Percentiles rank a stretch among this genome's conserved stretches.
Conservation (phyloP, 37 sponge, comb jelly and placozoan species). For the Tethya wilhelma region DNA sequence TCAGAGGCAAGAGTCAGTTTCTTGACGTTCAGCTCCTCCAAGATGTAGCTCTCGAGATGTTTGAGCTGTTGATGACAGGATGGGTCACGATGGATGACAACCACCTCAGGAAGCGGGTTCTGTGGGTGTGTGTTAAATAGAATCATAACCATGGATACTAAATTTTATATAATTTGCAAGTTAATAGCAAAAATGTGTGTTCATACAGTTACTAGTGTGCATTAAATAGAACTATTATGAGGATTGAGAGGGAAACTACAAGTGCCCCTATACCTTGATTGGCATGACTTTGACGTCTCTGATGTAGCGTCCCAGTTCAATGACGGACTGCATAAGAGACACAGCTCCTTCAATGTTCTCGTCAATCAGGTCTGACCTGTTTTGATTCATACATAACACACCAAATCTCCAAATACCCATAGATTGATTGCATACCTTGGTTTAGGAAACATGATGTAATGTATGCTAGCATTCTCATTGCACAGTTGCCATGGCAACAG, state of each 20-base stretch:
- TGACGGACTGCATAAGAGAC: conserved; percentile 89
- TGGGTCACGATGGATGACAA: conserved; percentile 86
- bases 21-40: conserved; percentile 94
- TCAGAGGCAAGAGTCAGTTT: conserved; percentile 76
- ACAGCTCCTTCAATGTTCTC: conserved; percentile 80
- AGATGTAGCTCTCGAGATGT: conserved; percentile 78
- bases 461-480: conserved; percentile 75
- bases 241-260: background rate
- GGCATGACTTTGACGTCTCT: conserved; percentile 92
- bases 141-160: background rate
- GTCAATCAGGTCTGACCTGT: conserved; percentile 81
- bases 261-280: no score
- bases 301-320: conserved; percentile 88
- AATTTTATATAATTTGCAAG: no score
- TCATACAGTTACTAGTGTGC: background rate
- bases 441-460: conserved; percentile 86
- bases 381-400: background rate
- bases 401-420: background rate
- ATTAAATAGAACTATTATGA: background rate
- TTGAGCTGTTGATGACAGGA: conserved; percentile 58
- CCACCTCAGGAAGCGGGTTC: conserved; percentile 90
- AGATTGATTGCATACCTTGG: conserved; percentile 53
- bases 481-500: conserved; percentile 43
- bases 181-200: no score
- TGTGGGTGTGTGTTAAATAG: conserved; percentile 22